phyloP scores from a whole-genome alignment of 2,797 vertebrate genomes.

The Kryptopterus vitreolus region DNA sequence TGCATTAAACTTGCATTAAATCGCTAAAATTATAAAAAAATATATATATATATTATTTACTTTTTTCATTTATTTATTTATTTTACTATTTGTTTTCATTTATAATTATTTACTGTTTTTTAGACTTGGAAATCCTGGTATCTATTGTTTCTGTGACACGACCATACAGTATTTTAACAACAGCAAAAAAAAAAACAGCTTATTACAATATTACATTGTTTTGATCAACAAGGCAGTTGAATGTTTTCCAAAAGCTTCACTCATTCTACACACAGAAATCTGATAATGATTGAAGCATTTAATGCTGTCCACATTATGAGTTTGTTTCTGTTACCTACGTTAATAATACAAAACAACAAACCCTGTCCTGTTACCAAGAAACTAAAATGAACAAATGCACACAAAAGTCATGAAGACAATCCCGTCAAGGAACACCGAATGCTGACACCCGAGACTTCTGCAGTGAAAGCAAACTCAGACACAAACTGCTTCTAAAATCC shows the following conservation, averaged over 20 bases:
- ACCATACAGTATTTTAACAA: no score
- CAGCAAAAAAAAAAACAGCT: background rate
- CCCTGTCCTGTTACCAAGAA: background rate
- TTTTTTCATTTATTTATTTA: no score
- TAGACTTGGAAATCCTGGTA: no score
- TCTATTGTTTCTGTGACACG: no score
- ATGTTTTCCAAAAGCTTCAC: background rate
- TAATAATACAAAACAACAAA: background rate
- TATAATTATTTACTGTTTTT: no score
- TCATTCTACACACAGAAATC: background rate
- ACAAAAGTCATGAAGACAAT: background rate
- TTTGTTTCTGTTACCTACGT: background rate
- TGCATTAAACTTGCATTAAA: no score
- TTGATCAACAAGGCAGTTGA: background rate
- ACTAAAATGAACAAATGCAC: background rate
- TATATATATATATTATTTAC: no score
- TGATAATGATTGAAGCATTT: background rate
- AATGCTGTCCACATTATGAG: background rate
- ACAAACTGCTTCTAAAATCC: background rate
- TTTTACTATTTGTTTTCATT: no score
- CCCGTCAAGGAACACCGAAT: background rate
- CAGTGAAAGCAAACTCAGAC: background rate
- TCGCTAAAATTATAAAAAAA: no score
- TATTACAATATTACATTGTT: background rate
- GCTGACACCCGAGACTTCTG: background rate